Base-by-base conservation (phyloP, 2,113 vertebrate species). In the Chlorodrepanis virens region DNA sequence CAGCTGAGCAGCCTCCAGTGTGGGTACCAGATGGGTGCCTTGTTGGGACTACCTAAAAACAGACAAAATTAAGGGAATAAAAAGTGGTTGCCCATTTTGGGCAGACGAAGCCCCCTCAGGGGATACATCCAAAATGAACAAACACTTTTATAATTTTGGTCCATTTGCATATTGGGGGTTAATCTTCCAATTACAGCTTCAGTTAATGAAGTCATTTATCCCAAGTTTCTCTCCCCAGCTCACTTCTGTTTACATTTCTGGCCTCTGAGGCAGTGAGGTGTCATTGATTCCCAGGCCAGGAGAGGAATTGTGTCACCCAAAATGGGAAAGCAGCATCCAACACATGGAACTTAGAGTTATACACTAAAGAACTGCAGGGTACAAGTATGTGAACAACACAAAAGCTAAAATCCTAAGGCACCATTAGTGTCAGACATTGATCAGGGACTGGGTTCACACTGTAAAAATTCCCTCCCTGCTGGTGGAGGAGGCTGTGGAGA, bases 81-180 rank as follows among this genome's bases (percentile, higher is more conserved):
- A 40, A 42, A 29, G 12, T 1, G 1, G 10, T 27, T 40, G 15
- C 40, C 40, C 40, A 14, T 40, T 40, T 40, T 2, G 8, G 35
- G 17, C 7, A 50, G 45, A 63, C 0, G 5, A 40, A 21, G 8
- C 10, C 9, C 13, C 3, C 16, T 23, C 17, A 40, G 29, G 17
- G 8, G 0, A 23, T 33, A 6, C 17, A 33, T 6, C 13, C 17
- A 33, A 50, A 61, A 50, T 15, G 16, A n/a, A 39, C 8, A 0
- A 22, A 27, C 3, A 77, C 23, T 40, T 40, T n/a, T 33, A 21
- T 40, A 33, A 9, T 17, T 50, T 63, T 33, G 22, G 28, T 25
- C 12, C 10, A 25, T 40, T 50, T 61, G 16, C 15, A 61, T 50
- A 9, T 12, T 39, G 6, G 35, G 28, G 13, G 2, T 63, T 40